Conservation (phyloP, 1,140 invertebrate species). For the Drosophila kepulauana region DNA sequence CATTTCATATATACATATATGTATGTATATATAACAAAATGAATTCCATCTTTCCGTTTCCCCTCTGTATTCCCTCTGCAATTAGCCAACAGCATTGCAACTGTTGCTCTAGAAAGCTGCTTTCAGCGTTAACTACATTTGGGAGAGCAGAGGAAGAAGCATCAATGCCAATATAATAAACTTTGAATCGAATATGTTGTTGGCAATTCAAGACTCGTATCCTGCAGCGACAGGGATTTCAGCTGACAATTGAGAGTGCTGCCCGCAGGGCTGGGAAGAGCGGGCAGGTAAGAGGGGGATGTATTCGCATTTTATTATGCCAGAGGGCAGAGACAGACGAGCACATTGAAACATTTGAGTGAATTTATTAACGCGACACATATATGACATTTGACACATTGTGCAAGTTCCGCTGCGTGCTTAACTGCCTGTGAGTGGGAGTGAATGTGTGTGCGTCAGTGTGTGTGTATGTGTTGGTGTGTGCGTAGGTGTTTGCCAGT, state of each 20-base stretch:
- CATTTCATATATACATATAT: no score
- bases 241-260: conserved; percentile 37
- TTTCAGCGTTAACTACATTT: neutral
- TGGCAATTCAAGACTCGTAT: conserved; percentile 33
- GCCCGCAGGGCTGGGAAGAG: neutral
- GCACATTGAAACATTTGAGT: conserved; percentile 80
- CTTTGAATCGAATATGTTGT: conserved; percentile 25
- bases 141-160: no score
- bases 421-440: conserved; percentile 32
- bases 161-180: conserved; percentile 26
- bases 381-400: conserved; percentile 83
- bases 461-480: conserved; percentile 12
- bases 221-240: conserved; percentile 24
- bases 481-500: conserved; percentile 59
- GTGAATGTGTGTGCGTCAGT: neutral
- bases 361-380: conserved; percentile 81
- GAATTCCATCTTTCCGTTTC: no score
- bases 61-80: neutral
- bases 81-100: conserved; percentile 6
- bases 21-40: no score
- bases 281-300: neutral
- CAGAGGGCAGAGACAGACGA: conserved; percentile 40
- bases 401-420: conserved; percentile 64
- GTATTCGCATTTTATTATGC: conserved; percentile 63
- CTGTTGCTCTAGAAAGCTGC: neutral